phyloP scores from a whole-genome alignment of 2,113 vertebrate genomes.

The Variabilichromis moorii region DNA sequence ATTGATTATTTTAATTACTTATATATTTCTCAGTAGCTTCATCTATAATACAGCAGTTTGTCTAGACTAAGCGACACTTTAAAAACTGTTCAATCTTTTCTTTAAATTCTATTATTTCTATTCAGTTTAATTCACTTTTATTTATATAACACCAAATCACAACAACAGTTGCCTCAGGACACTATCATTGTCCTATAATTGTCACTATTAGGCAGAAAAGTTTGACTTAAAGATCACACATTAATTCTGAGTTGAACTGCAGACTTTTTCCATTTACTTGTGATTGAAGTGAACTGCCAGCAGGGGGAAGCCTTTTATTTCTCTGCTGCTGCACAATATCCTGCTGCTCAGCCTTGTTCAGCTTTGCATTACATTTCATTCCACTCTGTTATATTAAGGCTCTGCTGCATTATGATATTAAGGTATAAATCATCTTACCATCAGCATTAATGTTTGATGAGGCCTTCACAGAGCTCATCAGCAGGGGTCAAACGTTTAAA shows the following conservation, averaged over 20 bases:
- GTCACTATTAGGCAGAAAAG: rapidly evolving
- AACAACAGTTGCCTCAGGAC: not conserved
- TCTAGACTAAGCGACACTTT: not conserved
- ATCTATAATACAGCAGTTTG: rapidly evolving
- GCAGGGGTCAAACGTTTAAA: not conserved
- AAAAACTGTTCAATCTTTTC: rapidly evolving
- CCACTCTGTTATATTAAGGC: not conserved
- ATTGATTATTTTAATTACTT: not conserved
- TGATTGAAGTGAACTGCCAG: not conserved
- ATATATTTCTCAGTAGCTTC: rapidly evolving
- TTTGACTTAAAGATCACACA: rapidly evolving
- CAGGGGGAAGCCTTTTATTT: not conserved
- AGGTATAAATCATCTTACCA: not conserved
- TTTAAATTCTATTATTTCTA: not conserved
- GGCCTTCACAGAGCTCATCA: not conserved
- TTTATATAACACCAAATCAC: not conserved
- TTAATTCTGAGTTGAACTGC: not conserved
- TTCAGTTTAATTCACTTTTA: not conserved
- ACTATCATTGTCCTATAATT: not conserved
- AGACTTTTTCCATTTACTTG: not conserved
- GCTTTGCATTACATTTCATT: rapidly evolving
- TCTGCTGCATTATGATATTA: not conserved
- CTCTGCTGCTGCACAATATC: not conserved
- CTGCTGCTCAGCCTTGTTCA: rapidly evolving
- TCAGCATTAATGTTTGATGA: not conserved